Conservation (phyloP, 2,113 vertebrate genomes). For the Cephalopterus ornatus region DNA sequence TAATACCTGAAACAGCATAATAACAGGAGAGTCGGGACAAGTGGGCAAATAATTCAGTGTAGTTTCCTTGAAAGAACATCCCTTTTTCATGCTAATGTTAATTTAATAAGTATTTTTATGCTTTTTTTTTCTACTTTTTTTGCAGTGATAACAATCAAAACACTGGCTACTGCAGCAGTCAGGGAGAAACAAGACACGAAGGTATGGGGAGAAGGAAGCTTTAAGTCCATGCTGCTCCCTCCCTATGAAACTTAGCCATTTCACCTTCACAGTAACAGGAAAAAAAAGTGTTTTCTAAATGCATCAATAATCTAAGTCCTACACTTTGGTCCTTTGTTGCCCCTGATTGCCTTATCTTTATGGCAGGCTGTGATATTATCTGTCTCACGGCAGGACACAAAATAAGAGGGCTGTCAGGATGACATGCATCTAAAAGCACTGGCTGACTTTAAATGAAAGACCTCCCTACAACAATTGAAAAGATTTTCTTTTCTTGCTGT, state of each 20-base stretch:
- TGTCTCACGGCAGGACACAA: conserved; percentile 27
- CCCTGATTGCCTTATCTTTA: conserved; percentile 26
- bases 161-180: not conserved
- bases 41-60: not conserved
- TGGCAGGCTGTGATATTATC: conserved; percentile 60
- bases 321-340: not conserved
- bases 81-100: not conserved
- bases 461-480: not conserved
- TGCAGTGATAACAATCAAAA: not conserved
- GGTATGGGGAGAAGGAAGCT: not conserved
- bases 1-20: not conserved
- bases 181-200: not conserved
- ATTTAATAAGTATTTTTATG: not conserved
- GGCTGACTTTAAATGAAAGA: conserved; percentile 5
- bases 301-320: conserved; percentile 26
- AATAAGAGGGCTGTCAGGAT: conserved; percentile 58
- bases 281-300: conserved; percentile 13
- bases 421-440: conserved; percentile 10
- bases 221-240: not conserved
- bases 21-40: not conserved
- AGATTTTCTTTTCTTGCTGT: not conserved
- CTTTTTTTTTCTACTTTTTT: too few species aligned
- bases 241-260: not conserved
- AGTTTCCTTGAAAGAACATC: not conserved
- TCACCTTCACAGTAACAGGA: not conserved